Conservation (phyloP, 2,797 vertebrate species). For the Eospalax fontanierii region DNA sequence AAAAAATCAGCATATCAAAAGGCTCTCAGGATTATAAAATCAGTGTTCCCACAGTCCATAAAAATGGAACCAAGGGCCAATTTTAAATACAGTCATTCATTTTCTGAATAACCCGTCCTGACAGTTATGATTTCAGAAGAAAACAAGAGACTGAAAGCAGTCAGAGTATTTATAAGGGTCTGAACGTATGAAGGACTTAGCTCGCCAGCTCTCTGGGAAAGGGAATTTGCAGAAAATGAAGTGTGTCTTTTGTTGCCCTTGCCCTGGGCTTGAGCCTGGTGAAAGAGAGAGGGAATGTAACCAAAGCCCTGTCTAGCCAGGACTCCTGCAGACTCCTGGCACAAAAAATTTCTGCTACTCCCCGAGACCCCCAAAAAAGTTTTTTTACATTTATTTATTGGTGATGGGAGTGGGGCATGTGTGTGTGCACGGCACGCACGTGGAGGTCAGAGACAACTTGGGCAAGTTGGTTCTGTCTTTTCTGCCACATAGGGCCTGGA, state of each 20-base stretch:
- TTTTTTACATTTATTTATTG: background rate
- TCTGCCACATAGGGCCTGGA: too few relatives aligned
- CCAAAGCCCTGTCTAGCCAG: background rate
- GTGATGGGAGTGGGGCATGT: background rate
- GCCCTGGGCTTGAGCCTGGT: background rate
- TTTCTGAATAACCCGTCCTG: conserved; percentile 8
- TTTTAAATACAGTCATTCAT: conserved; percentile 1
- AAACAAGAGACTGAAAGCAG: conserved; percentile 14
- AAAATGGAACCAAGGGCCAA: background rate
- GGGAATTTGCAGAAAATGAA: background rate
- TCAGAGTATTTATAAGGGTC: background rate
- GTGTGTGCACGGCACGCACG: too few relatives aligned
- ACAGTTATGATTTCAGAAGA: conserved; percentile 10
- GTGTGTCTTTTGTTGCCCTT: background rate
- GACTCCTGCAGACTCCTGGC: background rate
- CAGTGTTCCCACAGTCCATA: background rate
- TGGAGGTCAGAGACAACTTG: too few relatives aligned
- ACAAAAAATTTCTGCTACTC: conserved; percentile 6
- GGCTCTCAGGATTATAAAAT: background rate
- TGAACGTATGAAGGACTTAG: background rate
- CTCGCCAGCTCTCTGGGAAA: background rate
- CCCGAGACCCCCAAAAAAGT: background rate
- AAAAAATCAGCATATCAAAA: background rate
- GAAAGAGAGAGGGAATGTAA: background rate
- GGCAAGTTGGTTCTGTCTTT: background rate